Conservation (phyloP, 2,888 invertebrate species). For the Neelides folsomi region DNA sequence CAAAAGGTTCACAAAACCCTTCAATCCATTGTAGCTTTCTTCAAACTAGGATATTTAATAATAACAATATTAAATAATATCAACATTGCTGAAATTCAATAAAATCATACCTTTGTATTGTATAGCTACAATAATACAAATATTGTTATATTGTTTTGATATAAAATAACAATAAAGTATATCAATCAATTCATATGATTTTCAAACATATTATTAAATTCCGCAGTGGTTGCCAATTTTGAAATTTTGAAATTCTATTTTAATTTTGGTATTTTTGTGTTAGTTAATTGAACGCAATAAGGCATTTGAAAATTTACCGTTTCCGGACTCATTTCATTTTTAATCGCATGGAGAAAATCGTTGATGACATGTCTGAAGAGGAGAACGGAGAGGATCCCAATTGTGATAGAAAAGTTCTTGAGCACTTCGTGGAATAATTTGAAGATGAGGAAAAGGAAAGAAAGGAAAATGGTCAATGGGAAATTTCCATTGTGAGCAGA, state of each 20-base stretch:
- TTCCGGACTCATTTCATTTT: slow-evolving; percentile 4
- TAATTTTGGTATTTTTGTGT: too few species aligned
- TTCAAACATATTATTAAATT: too few species aligned
- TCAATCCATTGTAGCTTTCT: slow-evolving; percentile 8
- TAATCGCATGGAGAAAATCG: slow-evolving; percentile 6
- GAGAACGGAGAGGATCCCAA: slow-evolving; percentile 5
- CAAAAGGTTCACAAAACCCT: slow-evolving; percentile 5
- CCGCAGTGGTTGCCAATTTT: too few species aligned
- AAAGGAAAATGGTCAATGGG: not conserved
- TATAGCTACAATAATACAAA: not conserved
- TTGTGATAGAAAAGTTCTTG: slow-evolving; percentile 6
- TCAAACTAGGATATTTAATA: slow-evolving; percentile 1
- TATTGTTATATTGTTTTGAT: too few species aligned
- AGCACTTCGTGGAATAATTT: slow-evolving; percentile 5
- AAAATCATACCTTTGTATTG: not conserved
- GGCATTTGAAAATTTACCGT: too few species aligned
- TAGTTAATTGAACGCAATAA: too few species aligned
- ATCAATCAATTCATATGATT: too few species aligned
- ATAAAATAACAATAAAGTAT: too few species aligned
- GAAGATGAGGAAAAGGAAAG: not conserved
- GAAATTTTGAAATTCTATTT: too few species aligned
- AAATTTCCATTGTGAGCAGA: too few species aligned
- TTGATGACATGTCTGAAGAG: slow-evolving; percentile 8
- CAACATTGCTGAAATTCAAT: too few species aligned
- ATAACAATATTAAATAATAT: too few species aligned